phyloP scores from a whole-genome alignment of 64 coral and sea anemone species.

The Stylophora pistillata region DNA sequence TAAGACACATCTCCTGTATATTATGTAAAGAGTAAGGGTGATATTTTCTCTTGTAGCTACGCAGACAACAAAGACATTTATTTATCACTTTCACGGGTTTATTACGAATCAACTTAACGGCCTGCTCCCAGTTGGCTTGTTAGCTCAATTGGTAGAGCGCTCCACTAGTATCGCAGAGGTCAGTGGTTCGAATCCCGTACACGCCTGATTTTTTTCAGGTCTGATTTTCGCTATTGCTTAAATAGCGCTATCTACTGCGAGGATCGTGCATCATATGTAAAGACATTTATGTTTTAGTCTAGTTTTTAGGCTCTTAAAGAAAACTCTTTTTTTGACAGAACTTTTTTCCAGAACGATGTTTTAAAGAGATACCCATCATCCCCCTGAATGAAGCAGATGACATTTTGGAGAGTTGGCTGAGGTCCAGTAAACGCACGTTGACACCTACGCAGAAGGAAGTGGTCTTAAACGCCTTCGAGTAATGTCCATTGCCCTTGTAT shows the following conservation, averaged over 20 bases:
- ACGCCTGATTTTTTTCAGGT: too few species aligned
- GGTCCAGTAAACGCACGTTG: conserved; percentile 20
- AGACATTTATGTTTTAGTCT: background rate
- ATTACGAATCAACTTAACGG: too few species aligned
- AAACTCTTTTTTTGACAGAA: background rate
- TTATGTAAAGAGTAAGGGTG: background rate
- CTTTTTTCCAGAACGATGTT: conserved; percentile 25
- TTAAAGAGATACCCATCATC: conserved; percentile 62
- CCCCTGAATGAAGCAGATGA: conserved; percentile 47
- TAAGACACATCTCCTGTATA: background rate
- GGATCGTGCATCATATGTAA: too few species aligned
- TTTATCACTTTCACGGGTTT: too few species aligned
- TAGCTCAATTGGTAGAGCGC: too few species aligned
- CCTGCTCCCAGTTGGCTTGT: too few species aligned
- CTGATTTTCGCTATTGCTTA: too few species aligned
- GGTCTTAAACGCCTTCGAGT: conserved; percentile 57
- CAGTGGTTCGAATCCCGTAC: too few species aligned
- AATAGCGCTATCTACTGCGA: too few species aligned
- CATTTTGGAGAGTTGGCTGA: conserved; percentile 62
- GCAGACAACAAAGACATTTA: background rate
- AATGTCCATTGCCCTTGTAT: conserved; percentile 65
- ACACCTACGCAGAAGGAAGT: conserved; percentile 34
- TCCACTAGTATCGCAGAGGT: too few species aligned
- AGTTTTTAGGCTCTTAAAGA: background rate
- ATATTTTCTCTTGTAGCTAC: background rate